Conservation (phyloP, 2,113 vertebrate species). For the Paradoxurus hermaphroditus region DNA sequence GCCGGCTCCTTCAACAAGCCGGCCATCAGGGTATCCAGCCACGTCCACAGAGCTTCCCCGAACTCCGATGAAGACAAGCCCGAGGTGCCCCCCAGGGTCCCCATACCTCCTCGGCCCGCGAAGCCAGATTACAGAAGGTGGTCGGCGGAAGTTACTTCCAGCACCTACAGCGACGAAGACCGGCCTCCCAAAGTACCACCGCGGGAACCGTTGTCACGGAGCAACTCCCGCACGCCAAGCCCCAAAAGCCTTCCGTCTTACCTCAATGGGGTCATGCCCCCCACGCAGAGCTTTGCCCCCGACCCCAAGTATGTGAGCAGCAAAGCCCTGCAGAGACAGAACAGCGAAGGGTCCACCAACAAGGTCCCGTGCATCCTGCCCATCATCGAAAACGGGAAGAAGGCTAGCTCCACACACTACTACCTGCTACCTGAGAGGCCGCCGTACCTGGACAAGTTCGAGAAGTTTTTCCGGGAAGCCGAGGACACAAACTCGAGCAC, state of each 20-base stretch:
- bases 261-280: constrained; percentile 96
- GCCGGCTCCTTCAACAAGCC: constrained; percentile 95
- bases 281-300: constrained; percentile 97
- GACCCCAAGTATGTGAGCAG: constrained; percentile 95
- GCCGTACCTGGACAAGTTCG: constrained; percentile 88
- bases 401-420: constrained; percentile 95
- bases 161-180: constrained; percentile 93
- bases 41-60: constrained; percentile 79
- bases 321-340: constrained; percentile 93
- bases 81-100: constrained; percentile 92
- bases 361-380: constrained; percentile 93
- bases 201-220: constrained; percentile 89
- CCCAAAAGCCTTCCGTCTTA: constrained; percentile 95
- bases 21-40: constrained; percentile 81
- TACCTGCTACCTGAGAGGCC: constrained; percentile 93
- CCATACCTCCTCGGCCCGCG: constrained; percentile 91
- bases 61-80: constrained; percentile 88
- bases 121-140: constrained; percentile 93
- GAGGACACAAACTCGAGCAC: constrained; percentile 68
- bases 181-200: constrained; percentile 95
- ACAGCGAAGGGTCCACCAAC: constrained; percentile 90
- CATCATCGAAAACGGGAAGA: constrained; percentile 93
- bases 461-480: constrained; percentile 89
- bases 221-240: constrained; percentile 92
- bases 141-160: constrained; percentile 95